Evolutionary conservation across 2,797 vertebrate species (phyloP).

Genomic region (Rhinella marina): DNA sequence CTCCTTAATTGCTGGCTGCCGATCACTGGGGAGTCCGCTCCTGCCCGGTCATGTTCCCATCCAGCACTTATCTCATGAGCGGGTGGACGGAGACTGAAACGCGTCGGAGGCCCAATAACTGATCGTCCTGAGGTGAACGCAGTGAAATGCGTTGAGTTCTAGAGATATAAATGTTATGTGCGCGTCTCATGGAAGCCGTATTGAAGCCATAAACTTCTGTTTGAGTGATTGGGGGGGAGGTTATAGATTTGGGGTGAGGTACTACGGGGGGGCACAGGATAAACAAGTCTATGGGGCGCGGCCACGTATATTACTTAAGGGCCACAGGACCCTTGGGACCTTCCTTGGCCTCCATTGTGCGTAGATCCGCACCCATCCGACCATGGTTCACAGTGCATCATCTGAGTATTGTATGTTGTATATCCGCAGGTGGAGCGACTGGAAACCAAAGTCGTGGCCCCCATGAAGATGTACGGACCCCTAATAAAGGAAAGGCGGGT

Average conservation of each 20-base stretch:
- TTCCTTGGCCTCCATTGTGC: neutral
- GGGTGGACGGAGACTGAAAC: neutral
- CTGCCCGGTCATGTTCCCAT: neutral
- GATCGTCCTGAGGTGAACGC: no score
- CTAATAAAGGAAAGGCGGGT: conserved; percentile 75
- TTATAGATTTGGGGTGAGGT: no score
- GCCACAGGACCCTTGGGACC: no score
- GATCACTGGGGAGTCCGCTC: conserved; percentile 5
- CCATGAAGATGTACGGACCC: conserved; percentile 74
- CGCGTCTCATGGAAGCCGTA: neutral
- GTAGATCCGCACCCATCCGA: neutral
- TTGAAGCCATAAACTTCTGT: neutral
- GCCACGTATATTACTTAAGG: no score
- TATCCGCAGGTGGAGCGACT: conserved; percentile 76
- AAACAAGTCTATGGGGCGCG: no score
- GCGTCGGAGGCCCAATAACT: no score
- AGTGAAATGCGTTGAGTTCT: no score
- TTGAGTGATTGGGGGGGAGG: no score
- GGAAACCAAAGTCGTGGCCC: conserved; percentile 74
- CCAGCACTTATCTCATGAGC: neutral
- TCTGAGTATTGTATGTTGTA: neutral
- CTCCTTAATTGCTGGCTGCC: conserved; percentile 48
- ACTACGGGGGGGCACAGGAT: no score
- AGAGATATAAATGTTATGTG: neutral
- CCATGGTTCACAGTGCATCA: neutral